Evolutionary conservation across 2,888 invertebrate species (phyloP), one percentile per base, ranked within the genome.

Genomic region (Drosophila infuscata): DNA sequence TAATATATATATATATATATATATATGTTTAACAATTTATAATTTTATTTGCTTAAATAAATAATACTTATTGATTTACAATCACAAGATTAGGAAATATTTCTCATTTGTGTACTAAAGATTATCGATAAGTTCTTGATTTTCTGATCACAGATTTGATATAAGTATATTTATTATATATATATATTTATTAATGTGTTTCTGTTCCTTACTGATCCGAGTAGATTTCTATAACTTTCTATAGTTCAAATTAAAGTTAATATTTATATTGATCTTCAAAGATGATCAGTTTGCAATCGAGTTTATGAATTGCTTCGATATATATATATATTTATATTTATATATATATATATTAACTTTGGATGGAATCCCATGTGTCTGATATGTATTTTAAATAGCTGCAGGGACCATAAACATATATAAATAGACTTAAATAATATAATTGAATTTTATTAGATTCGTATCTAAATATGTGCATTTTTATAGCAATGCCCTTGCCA

Each of bases 401-500:
- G 1, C 54, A 4, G 46, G 46, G 20, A 25, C 20, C 46, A 29
- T 6, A 11, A n/a, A 2, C 4, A 0, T 1, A 3, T 56, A n/a
- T 17, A 38, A 56, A 46, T 41, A 58, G 25, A 51, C 33, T 7
- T 20, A 41, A 29, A 43, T 43, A 30, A 65, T 51, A 30, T 25
- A 68, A 12, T 11, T 36, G 29, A 15, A 68, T 48, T 35, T 33
- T 46, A 33, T 36, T 41, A 30, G 29, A 20, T 15, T 30, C 41
- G 36, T 36, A 35, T 51, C 36, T 49, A 57, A 15, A 48, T 57
- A 48, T 48, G 5, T 33, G 48, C 29, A 43, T 54, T 4, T 20
- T 30, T 57, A 35, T 57, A 52, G 33, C 33, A 35, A 38, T 71
- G 73, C 30, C 72, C 72, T 70, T 70, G 70, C 54, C 63, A 46